phyloP scores from a whole-genome alignment of 2,797 vertebrate species.

The Cottoperca gobio region DNA sequence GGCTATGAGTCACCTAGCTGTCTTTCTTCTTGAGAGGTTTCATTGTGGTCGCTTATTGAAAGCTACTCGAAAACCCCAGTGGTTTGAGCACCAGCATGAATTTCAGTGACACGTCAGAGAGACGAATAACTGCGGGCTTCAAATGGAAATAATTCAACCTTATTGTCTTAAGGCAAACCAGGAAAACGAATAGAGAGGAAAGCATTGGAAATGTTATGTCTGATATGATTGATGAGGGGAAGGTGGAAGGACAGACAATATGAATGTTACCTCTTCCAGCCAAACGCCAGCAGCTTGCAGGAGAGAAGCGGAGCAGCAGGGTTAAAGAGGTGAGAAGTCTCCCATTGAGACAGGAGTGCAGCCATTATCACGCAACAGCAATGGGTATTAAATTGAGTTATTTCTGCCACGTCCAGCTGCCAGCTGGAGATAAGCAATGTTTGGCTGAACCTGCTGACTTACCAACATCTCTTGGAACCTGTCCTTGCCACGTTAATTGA shows the following conservation, averaged over 20 bases:
- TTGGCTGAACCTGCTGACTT: constrained; percentile 78
- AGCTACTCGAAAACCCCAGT: constrained; percentile 25
- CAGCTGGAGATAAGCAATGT: constrained; percentile 81
- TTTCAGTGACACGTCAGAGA: constrained; percentile 24
- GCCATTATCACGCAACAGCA: constrained; percentile 79
- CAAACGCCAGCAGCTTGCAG: constrained; percentile 47
- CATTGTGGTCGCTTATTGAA: constrained; percentile 32
- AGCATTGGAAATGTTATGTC: constrained; percentile 26
- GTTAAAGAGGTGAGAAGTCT: constrained; percentile 77
- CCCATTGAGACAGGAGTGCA: constrained; percentile 73
- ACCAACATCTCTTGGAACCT: constrained; percentile 70
- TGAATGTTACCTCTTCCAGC: constrained; percentile 44
- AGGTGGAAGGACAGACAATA: constrained; percentile 35
- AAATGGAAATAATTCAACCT: constrained; percentile 23
- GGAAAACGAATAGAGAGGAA: not conserved
- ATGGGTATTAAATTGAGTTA: constrained; percentile 84
- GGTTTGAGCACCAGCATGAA: constrained; percentile 21
- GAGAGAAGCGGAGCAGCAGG: constrained; percentile 46
- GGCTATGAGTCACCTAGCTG: constrained; percentile 46
- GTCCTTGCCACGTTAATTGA: constrained; percentile 60
- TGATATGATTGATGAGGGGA: constrained; percentile 50
- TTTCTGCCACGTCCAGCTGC: constrained; percentile 82
- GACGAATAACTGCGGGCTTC: constrained; percentile 18
- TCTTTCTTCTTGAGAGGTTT: constrained; percentile 35
- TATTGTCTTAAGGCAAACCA: constrained; percentile 32